Percentiles rank a stretch among this genome's conserved stretches.
These are phyloP conservation scores for Steatocranus sp. DNA, from an alignment of 2,797 vertebrate genomes.

Conservation along the genomic window DNA sequence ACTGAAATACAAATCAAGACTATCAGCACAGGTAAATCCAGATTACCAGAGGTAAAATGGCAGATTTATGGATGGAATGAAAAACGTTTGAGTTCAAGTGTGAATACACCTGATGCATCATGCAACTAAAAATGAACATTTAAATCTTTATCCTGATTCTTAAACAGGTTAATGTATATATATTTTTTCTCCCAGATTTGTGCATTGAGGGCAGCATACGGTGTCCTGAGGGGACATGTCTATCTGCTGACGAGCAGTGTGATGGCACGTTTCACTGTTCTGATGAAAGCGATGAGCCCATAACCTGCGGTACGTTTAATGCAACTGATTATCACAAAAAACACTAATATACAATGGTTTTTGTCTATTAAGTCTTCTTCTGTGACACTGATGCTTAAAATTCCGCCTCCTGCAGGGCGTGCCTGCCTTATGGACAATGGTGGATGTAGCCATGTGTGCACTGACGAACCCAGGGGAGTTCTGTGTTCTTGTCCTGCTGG, in stretches of 20 bases:
- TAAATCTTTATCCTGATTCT: neutral
- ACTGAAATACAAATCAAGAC: neutral
- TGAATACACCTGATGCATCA: neutral
- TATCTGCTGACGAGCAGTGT: slow-evolving; percentile 76
- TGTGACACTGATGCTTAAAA: neutral
- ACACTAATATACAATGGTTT: too few relatives aligned
- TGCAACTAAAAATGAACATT: neutral
- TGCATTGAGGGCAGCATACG: slow-evolving; percentile 50
- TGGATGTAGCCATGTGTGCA: slow-evolving; percentile 78
- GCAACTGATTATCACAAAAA: neutral
- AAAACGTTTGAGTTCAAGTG: fast-evolving
- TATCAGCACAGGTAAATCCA: neutral
- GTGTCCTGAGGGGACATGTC: slow-evolving; percentile 79
- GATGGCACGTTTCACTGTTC: slow-evolving; percentile 76
- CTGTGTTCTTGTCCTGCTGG: slow-evolving; percentile 79
- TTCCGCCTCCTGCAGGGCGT: slow-evolving; percentile 58
- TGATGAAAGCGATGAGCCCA: slow-evolving; percentile 83
- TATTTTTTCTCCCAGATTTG: neutral
- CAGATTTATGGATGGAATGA: neutral
- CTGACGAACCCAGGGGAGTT: slow-evolving; percentile 77
- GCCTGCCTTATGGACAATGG: slow-evolving; percentile 78
- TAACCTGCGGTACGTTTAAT: slow-evolving; percentile 67
- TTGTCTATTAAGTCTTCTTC: fast-evolving
- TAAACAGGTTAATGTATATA: neutral
- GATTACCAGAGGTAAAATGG: neutral